These are phyloP conservation scores for Quadroppia sp. DNA, from an alignment of 2,888 invertebrate genomes.

Conservation along the genomic window DNA sequence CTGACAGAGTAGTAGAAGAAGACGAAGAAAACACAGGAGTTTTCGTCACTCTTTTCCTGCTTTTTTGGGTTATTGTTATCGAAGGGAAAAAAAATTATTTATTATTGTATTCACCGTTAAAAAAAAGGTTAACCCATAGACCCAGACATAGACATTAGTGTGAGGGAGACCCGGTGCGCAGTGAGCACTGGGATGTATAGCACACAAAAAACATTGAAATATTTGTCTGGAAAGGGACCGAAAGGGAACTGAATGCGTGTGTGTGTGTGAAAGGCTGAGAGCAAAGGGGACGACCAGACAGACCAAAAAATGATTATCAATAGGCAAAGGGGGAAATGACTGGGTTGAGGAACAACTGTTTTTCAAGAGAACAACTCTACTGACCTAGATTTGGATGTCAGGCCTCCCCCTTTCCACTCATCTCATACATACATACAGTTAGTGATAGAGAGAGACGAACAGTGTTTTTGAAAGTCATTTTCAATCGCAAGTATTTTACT, in stretches of 20 bases:
- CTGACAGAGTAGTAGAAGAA: no score
- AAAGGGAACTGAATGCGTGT: not conserved
- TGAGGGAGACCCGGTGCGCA: not conserved
- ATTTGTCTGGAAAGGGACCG: not conserved
- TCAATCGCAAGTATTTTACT: no score
- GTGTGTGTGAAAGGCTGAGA: not conserved
- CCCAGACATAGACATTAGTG: constrained; percentile 25
- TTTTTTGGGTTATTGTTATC: not conserved
- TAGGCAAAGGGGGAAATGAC: constrained; percentile 1
- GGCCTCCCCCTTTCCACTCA: not conserved
- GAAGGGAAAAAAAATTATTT: not conserved
- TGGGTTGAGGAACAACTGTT: constrained; percentile 9
- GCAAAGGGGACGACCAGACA: constrained; percentile 31
- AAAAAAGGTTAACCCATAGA: constrained; percentile 29
- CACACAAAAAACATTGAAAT: not conserved
- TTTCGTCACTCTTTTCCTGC: constrained; percentile 28
- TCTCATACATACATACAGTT: not conserved
- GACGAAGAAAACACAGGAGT: not conserved
- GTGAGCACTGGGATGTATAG: no score
- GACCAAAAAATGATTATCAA: not conserved
- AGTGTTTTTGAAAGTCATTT: no score
- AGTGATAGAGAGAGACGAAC: not conserved
- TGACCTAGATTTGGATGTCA: constrained; percentile 9
- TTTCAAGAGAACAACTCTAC: not conserved
- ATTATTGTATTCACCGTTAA: constrained; percentile 26